Evolutionary conservation across 2,797 vertebrate species (phyloP).

Genomic region (Lates japonicus): DNA sequence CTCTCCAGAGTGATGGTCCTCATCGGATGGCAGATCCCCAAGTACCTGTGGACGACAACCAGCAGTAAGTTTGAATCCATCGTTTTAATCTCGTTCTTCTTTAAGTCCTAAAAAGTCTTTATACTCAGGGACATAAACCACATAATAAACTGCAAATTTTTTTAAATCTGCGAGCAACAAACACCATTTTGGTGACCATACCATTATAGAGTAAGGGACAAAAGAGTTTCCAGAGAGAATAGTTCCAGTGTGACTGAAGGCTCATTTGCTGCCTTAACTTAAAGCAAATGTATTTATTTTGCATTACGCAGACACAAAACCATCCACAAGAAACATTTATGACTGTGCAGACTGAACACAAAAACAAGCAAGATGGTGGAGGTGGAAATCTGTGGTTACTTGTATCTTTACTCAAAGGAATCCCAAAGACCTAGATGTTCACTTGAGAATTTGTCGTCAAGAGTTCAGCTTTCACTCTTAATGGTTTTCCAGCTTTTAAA

Average conservation of each 20-base stretch:
- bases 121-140: not conserved
- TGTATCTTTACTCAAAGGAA: too few relatives aligned
- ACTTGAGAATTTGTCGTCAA: too few relatives aligned
- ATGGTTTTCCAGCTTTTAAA: too few relatives aligned
- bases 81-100: not conserved
- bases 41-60: conserved; percentile 80
- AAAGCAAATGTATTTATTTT: too few relatives aligned
- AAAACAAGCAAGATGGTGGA: too few relatives aligned
- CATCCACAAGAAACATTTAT: too few relatives aligned
- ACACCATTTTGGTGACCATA: not conserved
- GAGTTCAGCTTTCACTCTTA: too few relatives aligned
- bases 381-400: too few relatives aligned
- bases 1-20: conserved; percentile 88
- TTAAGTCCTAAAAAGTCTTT: not conserved
- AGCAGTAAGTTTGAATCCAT: conserved; percentile 1
- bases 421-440: too few relatives aligned
- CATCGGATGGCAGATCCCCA: conserved; percentile 91
- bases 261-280: too few relatives aligned
- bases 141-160: not conserved
- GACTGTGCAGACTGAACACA: too few relatives aligned
- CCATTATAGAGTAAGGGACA: not conserved
- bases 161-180: not conserved
- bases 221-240: not conserved
- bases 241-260: not conserved
- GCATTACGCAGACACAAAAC: too few relatives aligned